Evolutionary conservation across 2,797 vertebrate genomes (phyloP).

Genomic region (Rhodeus uyekii): DNA sequence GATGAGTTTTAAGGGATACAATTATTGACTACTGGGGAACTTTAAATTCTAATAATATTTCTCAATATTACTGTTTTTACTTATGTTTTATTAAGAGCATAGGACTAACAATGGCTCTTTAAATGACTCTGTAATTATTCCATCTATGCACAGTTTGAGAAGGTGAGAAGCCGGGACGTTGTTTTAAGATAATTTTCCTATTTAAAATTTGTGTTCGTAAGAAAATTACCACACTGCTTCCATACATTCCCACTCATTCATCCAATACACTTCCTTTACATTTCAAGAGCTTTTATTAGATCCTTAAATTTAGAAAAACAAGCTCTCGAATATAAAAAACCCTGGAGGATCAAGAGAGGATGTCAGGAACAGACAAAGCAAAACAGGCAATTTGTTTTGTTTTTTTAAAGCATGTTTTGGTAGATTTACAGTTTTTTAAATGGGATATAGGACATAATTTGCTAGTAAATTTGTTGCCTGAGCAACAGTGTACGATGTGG

Average conservation of each 20-base stretch:
- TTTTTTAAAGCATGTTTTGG: not conserved
- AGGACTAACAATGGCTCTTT: too few relatives aligned
- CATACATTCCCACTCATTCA: constrained; percentile 19
- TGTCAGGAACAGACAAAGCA: constrained; percentile 15
- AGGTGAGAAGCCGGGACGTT: not conserved
- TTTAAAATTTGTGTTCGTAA: not conserved
- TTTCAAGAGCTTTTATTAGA: constrained; percentile 7
- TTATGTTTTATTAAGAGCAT: not conserved
- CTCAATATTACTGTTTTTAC: not conserved
- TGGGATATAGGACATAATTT: constrained; percentile 30
- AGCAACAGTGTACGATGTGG: constrained; percentile 69
- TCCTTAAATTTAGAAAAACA: not conserved
- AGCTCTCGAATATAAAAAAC: not conserved
- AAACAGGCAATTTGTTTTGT: not conserved
- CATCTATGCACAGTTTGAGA: not conserved
- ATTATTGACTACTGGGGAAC: too few relatives aligned
- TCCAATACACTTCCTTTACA: not conserved
- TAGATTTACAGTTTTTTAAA: constrained; percentile 10
- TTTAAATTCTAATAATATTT: not conserved
- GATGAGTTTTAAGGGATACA: too few relatives aligned
- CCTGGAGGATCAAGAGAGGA: not conserved
- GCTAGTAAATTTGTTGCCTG: constrained; percentile 70
- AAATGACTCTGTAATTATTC: not conserved
- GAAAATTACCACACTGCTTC: not conserved
- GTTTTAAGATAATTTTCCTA: not conserved